Base-by-base conservation (phyloP, 2,888 invertebrate species). In the Arenicola marina region DNA sequence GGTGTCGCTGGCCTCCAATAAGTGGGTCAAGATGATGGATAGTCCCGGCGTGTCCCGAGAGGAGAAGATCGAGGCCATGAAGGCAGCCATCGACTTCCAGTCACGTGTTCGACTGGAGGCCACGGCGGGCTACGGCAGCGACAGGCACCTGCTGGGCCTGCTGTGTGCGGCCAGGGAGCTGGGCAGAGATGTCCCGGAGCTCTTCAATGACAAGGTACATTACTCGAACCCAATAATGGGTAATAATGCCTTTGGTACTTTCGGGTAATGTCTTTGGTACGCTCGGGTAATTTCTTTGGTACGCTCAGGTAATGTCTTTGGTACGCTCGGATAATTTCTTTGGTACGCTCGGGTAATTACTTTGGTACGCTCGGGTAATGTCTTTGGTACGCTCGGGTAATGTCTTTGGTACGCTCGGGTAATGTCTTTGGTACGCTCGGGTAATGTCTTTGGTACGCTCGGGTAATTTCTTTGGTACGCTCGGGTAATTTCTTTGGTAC, bases 71-170 rank as follows among this genome's bases (percentile, higher is more conserved):
- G 15, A 28, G 3, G 26, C 45, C 32, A 15, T 65, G 48, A 58
- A 26, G 21, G 38, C 11, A 4, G 67, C 71, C 70, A 59, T 74
- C 73, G 38, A 72, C 71, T 34, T 73, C 73, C 62, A 75, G 75
- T 43, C 31, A 7, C 15, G 26, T 7, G 56, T 56, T 1, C 56
- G 64, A 18, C 71, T 74, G 28, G 74, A 75, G 61, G 72, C 73
- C 7, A 73, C 71, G 3, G 60, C 67, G 28, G 75, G 73, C 4
- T 46, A 66, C 63, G 87, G 87, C 26, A 83, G 87, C 63, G 87
- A 88, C 76, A 77, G 87, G 3, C 87, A 87, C 76, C 73, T 88
- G 18, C 84, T 87, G 68, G 87, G 87, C 0, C 76, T 88, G 57
- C 70, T 63, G 24, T 61, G 58, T 38, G 62, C 63, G 3, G 70